Evolutionary conservation across 2,888 invertebrate genomes (phyloP), one percentile per base, ranked within the genome.

Genomic region (Torymus aiolomorphi): DNA sequence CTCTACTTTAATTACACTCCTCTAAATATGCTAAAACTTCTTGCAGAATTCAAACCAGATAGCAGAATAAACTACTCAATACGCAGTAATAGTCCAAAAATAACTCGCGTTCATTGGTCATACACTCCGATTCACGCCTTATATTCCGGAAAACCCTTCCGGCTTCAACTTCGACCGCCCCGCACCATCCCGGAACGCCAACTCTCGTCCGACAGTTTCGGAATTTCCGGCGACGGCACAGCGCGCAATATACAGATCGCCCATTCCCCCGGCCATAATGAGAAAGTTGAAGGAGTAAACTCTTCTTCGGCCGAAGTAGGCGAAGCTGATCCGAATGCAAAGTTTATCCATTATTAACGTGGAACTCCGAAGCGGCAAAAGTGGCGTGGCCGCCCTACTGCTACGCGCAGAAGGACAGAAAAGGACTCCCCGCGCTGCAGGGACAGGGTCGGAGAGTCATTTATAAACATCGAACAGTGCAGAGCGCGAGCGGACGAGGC

Each of bases 401-500:
- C 42, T 8, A 8, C 8, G 8, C 62, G 57, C 16, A 16, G 66
- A 67, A 75, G 31, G 59, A 59, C n/a, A 18, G 67, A 54, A 56
- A 73, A 73, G 73, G 42, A 73, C 51, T 71, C 8, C 24, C 0
- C 31, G 18, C 24, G 2, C 16, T 16, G 18, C 13, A 14, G 49
- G 42, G 49, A n/a, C 20, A 52, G 20, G 51, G n/a, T 1, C 24
- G 14, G 51, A 71, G 74, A 82, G 82, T 81, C 83, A 83, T 85
- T 83, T 84, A 86, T 85, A 86, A 85, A 86, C 85, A 86, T 85
- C 83, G 82, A 81, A 82, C 76, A 76, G 80, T 76, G 66, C 80
- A 78, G 84, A 82, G 83, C 1, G 42, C 42, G 42, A 8, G 8
- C 42, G 42, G 31, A 31, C 42, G 83, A 84, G 83, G 83, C 84